phyloP scores from a whole-genome alignment of 1,140 invertebrate genomes.

The Limonius californicus region DNA sequence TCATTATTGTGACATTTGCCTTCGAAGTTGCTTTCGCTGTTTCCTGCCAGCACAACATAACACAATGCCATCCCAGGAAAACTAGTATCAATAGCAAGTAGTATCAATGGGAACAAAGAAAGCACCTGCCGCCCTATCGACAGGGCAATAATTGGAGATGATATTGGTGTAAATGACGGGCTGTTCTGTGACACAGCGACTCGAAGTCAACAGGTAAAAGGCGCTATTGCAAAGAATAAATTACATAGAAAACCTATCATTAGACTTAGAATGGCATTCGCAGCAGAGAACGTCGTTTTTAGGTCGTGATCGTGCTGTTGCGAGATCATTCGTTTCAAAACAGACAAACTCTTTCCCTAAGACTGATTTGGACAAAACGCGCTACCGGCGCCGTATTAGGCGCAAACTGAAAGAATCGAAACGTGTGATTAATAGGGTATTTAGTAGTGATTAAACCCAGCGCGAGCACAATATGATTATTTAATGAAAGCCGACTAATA shows the following conservation, averaged over 20 bases:
- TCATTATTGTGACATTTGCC: neutral
- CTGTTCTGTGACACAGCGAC: neutral
- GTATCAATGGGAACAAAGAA: neutral
- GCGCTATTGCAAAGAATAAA: neutral
- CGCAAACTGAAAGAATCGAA: too few relatives aligned
- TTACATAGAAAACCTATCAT: conserved; percentile 4
- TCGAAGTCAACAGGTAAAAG: conserved; percentile 11
- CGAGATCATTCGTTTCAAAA: neutral
- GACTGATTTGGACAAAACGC: neutral
- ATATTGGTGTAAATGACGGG: neutral
- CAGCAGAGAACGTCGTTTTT: neutral
- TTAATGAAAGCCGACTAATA: conserved; percentile 3
- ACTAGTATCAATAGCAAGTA: neutral
- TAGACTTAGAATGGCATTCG: neutral
- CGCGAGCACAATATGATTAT: neutral
- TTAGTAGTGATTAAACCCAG: neutral
- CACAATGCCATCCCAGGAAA: neutral
- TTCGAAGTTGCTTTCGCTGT: neutral
- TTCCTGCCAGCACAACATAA: neutral
- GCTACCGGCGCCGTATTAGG: neutral
- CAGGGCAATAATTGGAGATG: neutral
- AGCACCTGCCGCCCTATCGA: neutral
- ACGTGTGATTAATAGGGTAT: neutral
- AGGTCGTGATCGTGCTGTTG: neutral
- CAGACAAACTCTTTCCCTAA: neutral